phyloP scores from a whole-genome alignment of 2,113 vertebrate species.

The Pterocles orientalis region DNA sequence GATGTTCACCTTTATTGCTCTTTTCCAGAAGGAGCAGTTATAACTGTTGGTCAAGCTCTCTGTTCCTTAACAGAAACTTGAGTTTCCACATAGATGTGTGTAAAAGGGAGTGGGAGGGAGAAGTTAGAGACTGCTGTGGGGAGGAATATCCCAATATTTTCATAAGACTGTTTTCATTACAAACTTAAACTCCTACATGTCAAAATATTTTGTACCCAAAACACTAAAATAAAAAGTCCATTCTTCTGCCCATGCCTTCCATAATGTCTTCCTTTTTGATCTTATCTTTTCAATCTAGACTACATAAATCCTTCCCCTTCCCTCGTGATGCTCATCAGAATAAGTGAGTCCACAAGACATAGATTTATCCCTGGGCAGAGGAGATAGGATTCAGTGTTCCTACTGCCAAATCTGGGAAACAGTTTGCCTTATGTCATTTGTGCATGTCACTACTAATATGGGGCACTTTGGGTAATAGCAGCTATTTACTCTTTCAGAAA shows the following conservation, averaged over 20 bases:
- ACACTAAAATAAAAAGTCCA: neutral
- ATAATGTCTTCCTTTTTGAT: neutral
- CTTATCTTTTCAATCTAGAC: neutral
- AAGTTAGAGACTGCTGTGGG: neutral
- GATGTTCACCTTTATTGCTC: neutral
- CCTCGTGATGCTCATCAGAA: neutral
- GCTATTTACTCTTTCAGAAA: neutral
- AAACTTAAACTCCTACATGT: neutral
- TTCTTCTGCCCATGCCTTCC: neutral
- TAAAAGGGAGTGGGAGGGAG: neutral
- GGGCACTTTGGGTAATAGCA: neutral
- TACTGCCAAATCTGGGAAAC: neutral
- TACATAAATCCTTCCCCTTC: neutral
- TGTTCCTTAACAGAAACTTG: neutral
- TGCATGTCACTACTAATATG: neutral
- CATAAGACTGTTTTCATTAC: neutral
- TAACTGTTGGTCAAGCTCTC: neutral
- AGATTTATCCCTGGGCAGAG: neutral
- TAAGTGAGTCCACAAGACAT: neutral
- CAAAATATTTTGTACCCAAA: neutral
- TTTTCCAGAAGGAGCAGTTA: neutral
- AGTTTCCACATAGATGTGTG: neutral
- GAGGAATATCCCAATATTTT: neutral
- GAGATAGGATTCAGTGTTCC: neutral
- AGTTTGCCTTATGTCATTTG: neutral